phyloP scores from a whole-genome alignment of 1,140 invertebrate species.

The Zaprionus davidi region DNA sequence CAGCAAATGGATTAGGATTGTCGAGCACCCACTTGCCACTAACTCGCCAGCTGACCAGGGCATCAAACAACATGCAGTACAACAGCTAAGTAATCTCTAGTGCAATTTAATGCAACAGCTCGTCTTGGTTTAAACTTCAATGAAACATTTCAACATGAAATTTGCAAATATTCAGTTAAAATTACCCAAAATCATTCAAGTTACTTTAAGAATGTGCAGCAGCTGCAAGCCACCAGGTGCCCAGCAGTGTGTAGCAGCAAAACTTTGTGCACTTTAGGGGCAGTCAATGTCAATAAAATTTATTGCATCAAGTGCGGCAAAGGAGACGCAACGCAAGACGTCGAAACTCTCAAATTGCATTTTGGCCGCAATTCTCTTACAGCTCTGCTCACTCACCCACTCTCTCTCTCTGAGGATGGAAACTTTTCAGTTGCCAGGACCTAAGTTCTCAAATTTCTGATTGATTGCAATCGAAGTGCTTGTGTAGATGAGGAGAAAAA shows the following conservation, averaged over 20 bases:
- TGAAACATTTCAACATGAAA: neutral
- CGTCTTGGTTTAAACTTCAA: neutral
- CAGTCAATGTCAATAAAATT: conserved; percentile 51
- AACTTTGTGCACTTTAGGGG: conserved; percentile 29
- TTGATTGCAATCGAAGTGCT: conserved; percentile 53
- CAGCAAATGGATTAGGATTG: conserved; percentile 45
- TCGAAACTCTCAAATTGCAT: conserved; percentile 48
- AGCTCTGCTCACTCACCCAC: neutral
- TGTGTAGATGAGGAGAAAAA: conserved; percentile 17
- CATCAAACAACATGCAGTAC: conserved; percentile 14
- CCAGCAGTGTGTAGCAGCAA: conserved; percentile 40
- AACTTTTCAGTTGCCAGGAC: conserved; percentile 37
- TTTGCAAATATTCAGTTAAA: neutral
- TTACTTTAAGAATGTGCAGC: conserved; percentile 10
- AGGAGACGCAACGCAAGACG: conserved; percentile 5
- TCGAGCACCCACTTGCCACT: conserved; percentile 27
- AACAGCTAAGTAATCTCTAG: neutral
- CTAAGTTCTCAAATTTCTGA: conserved; percentile 43
- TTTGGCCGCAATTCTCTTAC: conserved; percentile 28
- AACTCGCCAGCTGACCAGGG: neutral
- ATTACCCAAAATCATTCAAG: neutral
- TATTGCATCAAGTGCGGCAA: conserved; percentile 35
- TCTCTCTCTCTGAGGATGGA: conserved; percentile 23
- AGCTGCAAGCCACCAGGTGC: conserved; percentile 52
- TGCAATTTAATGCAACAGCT: neutral